A percentile compares a stretch with the other conserved stretches of the same genome.
These are phyloP conservation scores for Ctenomys sociabilis DNA, from an alignment of 2,113 vertebrate genomes.

Conservation along the genomic window DNA sequence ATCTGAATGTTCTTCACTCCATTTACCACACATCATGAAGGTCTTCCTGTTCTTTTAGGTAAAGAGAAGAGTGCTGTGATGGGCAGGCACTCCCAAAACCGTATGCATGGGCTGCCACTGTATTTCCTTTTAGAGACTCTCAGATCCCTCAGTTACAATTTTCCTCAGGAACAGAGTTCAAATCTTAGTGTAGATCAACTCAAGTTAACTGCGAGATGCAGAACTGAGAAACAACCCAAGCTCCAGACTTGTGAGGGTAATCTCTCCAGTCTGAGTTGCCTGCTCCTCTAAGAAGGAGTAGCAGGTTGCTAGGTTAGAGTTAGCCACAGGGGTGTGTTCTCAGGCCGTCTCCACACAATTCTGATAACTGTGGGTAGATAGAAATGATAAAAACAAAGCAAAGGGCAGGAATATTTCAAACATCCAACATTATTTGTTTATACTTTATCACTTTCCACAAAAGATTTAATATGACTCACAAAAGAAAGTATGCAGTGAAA, in stretches of 20 bases:
- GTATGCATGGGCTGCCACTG: accelerated
- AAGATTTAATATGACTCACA: constrained; percentile 54
- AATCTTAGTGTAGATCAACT: background rate
- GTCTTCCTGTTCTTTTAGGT: background rate
- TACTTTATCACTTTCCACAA: constrained; percentile 33
- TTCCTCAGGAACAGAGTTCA: background rate
- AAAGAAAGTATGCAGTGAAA: constrained; percentile 15
- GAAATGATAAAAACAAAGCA: constrained; percentile 26
- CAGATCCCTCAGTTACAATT: background rate
- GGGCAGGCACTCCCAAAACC: background rate
- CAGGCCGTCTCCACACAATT: constrained; percentile 4
- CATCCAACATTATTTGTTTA: background rate
- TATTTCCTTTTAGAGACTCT: background rate
- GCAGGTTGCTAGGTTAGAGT: background rate
- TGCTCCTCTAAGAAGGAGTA: background rate
- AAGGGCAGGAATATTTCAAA: background rate
- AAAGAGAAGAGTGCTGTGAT: background rate
- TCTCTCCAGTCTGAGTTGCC: background rate
- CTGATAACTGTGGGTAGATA: background rate
- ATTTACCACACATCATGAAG: background rate
- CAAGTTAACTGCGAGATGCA: background rate
- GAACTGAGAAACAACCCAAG: background rate
- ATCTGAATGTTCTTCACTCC: background rate
- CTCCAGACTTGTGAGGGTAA: background rate
- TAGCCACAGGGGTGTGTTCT: background rate